Base-by-base conservation (phyloP, 2,113 vertebrate genomes). In the Lucifuga dentata region DNA sequence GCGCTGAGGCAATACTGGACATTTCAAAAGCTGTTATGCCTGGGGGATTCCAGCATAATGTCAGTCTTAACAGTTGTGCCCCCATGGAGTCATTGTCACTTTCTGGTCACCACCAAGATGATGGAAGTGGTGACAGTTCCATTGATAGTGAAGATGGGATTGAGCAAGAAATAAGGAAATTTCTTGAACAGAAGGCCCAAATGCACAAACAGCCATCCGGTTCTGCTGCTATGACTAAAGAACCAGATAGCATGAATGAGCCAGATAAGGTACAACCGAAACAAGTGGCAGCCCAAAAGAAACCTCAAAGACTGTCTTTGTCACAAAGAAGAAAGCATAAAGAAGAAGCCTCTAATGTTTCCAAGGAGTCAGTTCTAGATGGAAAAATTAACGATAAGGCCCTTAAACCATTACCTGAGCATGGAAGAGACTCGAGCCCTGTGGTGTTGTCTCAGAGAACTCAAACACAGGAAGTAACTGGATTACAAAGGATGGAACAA, bases 11-110 rank as follows among this genome's bases (percentile, higher is more conserved):
- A 0, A 99, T 98, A 78, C 91, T 99, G 61, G 97, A 99, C 92
- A 98, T 99, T 80, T 99, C 97, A 50, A 98, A 98, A 84, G 90
- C 96, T 0, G 95, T 98, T 52, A 92, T 98, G 92, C 95, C 97
- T 0, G 88, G 50, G 16, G 86, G 90, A 8, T 86, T 87, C 70
- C 91, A 89, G 60, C 89, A 83, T 5, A 58, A 76, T 0, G 21
- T 80, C 3, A 48, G 55, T 15, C 63, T 67, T 32, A 57, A 62
- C 15, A 66, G 81, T 17, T 75, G 84, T 2, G 72, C 61, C 0
- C 1, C 76, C 7, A 12, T 63, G 0, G 81, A 86, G 16, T 59
- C 90, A 0, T 39, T 75, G 60, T 72, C 89, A 33, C 38, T 40
- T 13, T 56, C 74, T 0, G 84, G 91, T 10, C 75, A 80, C 24